A percentile compares a stretch with the other conserved stretches of the same genome.
Evolutionary conservation across 2,113 vertebrate species (phyloP).

Genomic region (Poeciliopsis prolifica): DNA sequence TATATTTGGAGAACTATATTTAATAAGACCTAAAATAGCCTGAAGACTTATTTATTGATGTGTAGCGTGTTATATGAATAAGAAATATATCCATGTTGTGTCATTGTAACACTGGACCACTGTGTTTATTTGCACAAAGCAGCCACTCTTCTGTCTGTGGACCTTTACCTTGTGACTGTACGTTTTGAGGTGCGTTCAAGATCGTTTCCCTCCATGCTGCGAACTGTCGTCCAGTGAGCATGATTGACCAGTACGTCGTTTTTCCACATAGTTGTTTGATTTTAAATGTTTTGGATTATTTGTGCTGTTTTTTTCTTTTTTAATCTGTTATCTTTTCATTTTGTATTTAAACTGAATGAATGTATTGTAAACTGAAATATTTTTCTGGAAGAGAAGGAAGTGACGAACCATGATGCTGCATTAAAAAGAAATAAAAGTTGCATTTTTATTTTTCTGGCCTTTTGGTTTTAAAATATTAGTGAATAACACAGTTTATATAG

Average conservation of each 20-base stretch:
- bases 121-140: conserved; percentile 51
- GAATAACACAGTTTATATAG: too few species aligned
- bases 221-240: conserved; percentile 48
- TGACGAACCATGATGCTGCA: conserved; percentile 65
- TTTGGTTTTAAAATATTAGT: too few species aligned
- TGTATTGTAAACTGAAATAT: conserved; percentile 60
- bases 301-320: conserved; percentile 26
- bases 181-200: conserved; percentile 22
- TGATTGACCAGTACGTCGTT: conserved; percentile 34
- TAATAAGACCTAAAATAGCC: conserved; percentile 22
- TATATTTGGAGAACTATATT: conserved; percentile 43
- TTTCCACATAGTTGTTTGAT: conserved; percentile 12
- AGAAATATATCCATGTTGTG: conserved; percentile 35
- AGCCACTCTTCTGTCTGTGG: conserved; percentile 32
- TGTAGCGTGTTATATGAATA: conserved; percentile 17
- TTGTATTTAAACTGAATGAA: conserved; percentile 64
- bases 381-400: conserved; percentile 54
- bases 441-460: neutral
- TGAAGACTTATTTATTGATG: conserved; percentile 65
- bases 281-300: conserved; percentile 1
- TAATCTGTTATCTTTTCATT: conserved; percentile 60
- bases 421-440: conserved; percentile 44
- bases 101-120: conserved; percentile 57
- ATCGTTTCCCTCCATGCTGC: conserved; percentile 24
- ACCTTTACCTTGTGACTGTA: conserved; percentile 32